Conservation (phyloP, 2,888 invertebrate species). For the Apodemia hepburni region DNA sequence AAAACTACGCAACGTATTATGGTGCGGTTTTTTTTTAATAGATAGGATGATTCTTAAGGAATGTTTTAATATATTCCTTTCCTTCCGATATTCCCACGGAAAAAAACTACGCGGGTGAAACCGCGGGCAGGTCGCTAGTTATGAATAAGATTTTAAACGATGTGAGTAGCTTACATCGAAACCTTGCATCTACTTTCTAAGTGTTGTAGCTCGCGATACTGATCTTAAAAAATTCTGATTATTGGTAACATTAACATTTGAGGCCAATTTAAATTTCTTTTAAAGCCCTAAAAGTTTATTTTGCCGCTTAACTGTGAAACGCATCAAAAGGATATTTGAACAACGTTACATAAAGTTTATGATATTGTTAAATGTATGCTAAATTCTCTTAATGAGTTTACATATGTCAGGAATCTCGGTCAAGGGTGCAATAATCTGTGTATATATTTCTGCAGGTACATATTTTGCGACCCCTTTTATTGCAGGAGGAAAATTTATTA, state of each 20-base stretch:
- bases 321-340: neutral
- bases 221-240: conserved; percentile 2
- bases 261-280: neutral
- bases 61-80: no score
- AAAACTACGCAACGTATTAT: no score
- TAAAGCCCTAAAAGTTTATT: neutral
- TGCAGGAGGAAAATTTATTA: no score
- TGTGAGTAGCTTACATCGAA: neutral
- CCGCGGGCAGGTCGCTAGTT: no score
- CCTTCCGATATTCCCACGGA: no score
- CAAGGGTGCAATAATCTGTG: conserved; percentile 10
- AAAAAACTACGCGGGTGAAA: no score
- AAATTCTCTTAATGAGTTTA: neutral
- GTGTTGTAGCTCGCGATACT: neutral
- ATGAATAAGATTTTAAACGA: no score
- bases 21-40: no score
- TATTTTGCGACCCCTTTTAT: no score
- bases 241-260: neutral
- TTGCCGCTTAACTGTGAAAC: conserved; percentile 8
- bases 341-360: neutral
- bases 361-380: neutral
- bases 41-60: no score
- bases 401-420: neutral
- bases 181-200: neutral
- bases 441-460: no score